A percentile compares a stretch with the other conserved stretches of the same genome.
These are phyloP conservation scores for Otus scops DNA, from an alignment of 2,797 vertebrate species.

Conservation along the genomic window DNA sequence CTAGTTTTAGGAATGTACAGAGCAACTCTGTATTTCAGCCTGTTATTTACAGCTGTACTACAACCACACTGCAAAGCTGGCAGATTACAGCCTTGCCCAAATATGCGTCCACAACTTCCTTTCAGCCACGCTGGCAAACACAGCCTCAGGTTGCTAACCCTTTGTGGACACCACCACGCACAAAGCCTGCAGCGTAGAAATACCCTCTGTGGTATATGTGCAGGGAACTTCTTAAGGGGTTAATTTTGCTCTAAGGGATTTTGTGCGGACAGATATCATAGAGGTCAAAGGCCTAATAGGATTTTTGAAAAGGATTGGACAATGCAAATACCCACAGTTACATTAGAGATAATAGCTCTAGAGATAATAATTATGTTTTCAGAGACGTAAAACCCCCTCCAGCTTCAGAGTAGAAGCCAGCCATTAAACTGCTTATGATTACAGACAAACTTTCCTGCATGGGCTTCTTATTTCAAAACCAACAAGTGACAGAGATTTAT, in stretches of 20 bases:
- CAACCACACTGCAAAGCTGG: background rate
- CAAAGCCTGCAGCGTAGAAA: background rate
- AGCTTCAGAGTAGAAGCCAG: background rate
- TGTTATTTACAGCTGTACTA: background rate
- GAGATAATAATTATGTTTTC: background rate
- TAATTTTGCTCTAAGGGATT: background rate
- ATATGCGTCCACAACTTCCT: background rate
- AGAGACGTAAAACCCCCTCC: background rate
- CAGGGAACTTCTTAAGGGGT: background rate
- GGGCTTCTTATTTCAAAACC: background rate
- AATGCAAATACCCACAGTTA: background rate
- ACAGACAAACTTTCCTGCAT: background rate
- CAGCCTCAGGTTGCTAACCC: background rate
- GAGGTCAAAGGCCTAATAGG: background rate
- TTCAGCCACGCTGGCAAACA: background rate
- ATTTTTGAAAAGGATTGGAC: background rate
- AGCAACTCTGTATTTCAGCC: background rate
- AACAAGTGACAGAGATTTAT: background rate
- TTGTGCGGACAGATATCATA: background rate
- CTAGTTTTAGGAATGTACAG: background rate
- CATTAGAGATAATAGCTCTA: background rate
- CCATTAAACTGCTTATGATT: background rate
- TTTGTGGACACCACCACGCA: background rate
- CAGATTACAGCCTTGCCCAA: background rate
- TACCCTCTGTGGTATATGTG: fast-evolving